These are phyloP conservation scores for Troilus luridus DNA, from an alignment of 2,888 invertebrate species.

Conservation along the genomic window DNA sequence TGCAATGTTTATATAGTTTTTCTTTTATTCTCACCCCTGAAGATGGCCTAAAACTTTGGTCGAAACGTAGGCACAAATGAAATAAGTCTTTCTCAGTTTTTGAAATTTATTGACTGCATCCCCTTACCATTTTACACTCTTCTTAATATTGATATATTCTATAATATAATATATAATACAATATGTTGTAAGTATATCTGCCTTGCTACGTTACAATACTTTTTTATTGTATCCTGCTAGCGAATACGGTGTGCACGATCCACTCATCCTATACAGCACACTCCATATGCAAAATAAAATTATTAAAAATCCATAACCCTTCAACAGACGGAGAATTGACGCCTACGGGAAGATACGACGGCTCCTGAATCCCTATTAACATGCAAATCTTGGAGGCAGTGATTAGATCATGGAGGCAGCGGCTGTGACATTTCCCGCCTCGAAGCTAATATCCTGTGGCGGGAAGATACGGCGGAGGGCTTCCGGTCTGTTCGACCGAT, in stretches of 20 bases:
- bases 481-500: conserved; percentile 38
- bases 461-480: conserved; percentile 39
- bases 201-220: too few relatives aligned
- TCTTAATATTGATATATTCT: too few relatives aligned
- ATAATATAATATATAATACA: too few relatives aligned
- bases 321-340: not conserved
- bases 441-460: conserved; percentile 53
- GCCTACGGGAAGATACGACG: conserved; percentile 31
- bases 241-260: not conserved
- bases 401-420: conserved; percentile 55
- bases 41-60: too few relatives aligned
- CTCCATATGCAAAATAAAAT: conserved; percentile 21
- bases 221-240: too few relatives aligned
- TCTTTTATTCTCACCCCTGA: too few relatives aligned
- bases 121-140: too few relatives aligned
- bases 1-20: too few relatives aligned
- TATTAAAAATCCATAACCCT: conserved; percentile 18
- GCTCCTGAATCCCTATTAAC: conserved; percentile 50
- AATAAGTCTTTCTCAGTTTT: too few relatives aligned
- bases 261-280: not conserved
- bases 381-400: conserved; percentile 54
- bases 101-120: too few relatives aligned
- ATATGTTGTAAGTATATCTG: too few relatives aligned
- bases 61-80: too few relatives aligned
- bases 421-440: conserved; percentile 54